Evolutionary conservation across 2,888 invertebrate species (phyloP).

Genomic region (Sesamia inferens): DNA sequence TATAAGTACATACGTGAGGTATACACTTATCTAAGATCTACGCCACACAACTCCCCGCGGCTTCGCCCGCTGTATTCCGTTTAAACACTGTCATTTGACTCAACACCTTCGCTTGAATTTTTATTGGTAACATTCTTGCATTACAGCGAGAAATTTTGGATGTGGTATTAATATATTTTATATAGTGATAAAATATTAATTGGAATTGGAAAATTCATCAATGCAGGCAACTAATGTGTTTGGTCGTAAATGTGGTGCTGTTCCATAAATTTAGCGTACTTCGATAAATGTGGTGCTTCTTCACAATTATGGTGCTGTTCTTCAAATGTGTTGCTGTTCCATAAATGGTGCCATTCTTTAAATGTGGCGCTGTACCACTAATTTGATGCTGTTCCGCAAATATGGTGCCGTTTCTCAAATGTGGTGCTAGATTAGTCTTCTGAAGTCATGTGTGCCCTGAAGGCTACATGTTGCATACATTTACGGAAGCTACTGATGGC

Average conservation of each 20-base stretch:
- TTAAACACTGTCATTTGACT: conserved; percentile 76
- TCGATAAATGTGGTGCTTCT: no score
- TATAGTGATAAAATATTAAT: background rate
- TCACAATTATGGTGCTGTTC: no score
- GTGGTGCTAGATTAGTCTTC: no score
- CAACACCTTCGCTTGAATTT: conserved; percentile 83
- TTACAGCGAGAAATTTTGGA: conserved; percentile 61
- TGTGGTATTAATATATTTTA: conserved; percentile 50
- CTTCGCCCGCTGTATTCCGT: conserved; percentile 60
- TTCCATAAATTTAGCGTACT: no score
- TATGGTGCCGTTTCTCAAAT: no score
- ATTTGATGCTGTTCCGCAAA: no score
- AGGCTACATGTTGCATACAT: background rate
- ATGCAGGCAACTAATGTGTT: background rate
- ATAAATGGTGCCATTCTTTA: no score
- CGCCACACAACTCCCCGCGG: conserved; percentile 65
- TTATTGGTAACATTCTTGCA: conserved; percentile 76
- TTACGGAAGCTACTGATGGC: background rate
- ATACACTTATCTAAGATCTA: conserved; percentile 57
- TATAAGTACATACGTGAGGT: conserved; percentile 28
- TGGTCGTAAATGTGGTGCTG: no score
- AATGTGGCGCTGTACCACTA: no score
- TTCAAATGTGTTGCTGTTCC: no score
- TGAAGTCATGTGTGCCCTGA: background rate
- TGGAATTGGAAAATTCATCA: background rate